Evolutionary conservation across 2,888 invertebrate species (phyloP), one percentile per base, ranked within the genome.

Genomic region (Meloe dianella): DNA sequence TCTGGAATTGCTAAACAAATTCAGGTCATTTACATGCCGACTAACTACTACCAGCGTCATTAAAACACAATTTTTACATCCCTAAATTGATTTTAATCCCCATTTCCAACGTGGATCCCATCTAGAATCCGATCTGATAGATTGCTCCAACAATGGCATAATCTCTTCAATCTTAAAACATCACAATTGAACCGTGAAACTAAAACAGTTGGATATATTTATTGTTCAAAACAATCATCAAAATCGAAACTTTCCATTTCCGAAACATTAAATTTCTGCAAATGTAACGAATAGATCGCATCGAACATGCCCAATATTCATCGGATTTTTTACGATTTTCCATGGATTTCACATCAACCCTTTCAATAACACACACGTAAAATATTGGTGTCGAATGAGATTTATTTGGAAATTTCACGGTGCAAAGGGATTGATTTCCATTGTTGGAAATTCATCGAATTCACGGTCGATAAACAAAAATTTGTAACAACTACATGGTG

Each of bases 261-360:
- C 77, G 75, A 75, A 76, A 77, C 78, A 78, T 78, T 78, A 76
- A 77, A 73, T 77, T 74, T 66, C 17, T 64, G 35, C 65, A 67
- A 73, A 73, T 72, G 69, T 71, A 63, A 68, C 77, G 73, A 77
- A 78, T 78, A 17, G 12, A 3, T 17, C 1, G 1, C 17, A 30
- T 5, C 1, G 5, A 41, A 41, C 17, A n/a, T 41, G 1, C 17
- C 38, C 38, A 41, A 41, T 41, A 41, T 41, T n/a, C 7, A 17
- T n/a, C 38, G 17, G 20, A 1, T 30, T 27, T 57, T 57, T 30
- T 58, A 14, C 29, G 20, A 38, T 59, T 59, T 22, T 30, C 20
- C 24, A 35, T 14, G 38, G 59, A 38, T 59, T 24, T 60, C 24
- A 24, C 1, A 30, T 9, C 5, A 41, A 32, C 60, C 60, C 60